Evolutionary conservation across 2,113 vertebrate genomes (phyloP).

Genomic region (Scortum barcoo): DNA sequence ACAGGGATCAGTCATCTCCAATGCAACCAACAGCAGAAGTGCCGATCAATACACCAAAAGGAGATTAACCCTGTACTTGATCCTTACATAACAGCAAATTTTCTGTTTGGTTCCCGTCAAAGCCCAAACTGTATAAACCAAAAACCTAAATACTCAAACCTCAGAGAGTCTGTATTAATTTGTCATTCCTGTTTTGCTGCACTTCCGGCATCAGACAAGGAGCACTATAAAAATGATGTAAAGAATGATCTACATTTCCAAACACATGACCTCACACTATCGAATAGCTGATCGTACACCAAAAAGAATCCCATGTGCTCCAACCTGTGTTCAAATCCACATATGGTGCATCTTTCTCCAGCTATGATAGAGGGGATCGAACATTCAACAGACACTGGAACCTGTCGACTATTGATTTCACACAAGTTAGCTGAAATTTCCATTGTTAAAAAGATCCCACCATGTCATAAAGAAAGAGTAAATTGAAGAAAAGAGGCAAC

Average conservation of each 20-base stretch:
- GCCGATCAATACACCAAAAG: background rate
- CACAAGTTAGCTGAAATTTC: background rate
- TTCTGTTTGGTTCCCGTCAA: constrained; percentile 3
- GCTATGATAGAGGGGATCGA: background rate
- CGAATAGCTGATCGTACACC: constrained; percentile 56
- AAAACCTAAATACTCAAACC: background rate
- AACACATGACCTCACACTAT: constrained; percentile 63
- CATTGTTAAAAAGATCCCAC: background rate
- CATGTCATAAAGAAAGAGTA: background rate
- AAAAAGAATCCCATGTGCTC: constrained; percentile 55
- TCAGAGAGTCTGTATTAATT: constrained; percentile 13
- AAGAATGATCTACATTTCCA: constrained; percentile 77
- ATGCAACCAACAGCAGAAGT: background rate
- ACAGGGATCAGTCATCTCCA: background rate
- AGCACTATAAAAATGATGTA: constrained; percentile 74
- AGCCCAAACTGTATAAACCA: background rate
- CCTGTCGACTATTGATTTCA: constrained; percentile 21
- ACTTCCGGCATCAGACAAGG: constrained; percentile 58
- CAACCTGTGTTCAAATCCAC: constrained; percentile 50
- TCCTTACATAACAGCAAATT: background rate
- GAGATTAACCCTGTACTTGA: background rate
- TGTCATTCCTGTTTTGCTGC: constrained; percentile 39
- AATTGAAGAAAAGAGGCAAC: background rate
- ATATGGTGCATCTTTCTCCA: background rate
- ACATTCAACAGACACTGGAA: background rate